These are phyloP conservation scores for Ranitomeya variabilis DNA, from an alignment of 2,113 vertebrate genomes.

Conservation along the genomic window DNA sequence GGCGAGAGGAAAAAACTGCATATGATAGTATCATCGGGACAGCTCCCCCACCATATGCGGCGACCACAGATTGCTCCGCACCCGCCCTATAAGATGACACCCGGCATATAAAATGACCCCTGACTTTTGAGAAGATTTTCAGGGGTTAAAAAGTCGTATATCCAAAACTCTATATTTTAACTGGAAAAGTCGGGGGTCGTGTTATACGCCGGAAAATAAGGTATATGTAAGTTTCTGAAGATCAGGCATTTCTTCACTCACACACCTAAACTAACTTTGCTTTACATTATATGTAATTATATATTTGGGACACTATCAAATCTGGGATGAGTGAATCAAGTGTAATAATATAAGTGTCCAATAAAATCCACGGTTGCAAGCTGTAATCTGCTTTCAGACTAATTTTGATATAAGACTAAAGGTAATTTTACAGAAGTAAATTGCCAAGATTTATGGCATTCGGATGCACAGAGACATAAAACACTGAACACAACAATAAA, in stretches of 20 bases:
- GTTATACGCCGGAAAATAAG: too few relatives aligned
- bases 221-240: background rate
- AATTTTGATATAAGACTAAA: slow-evolving; percentile 43
- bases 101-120: too few relatives aligned
- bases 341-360: background rate
- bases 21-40: too few relatives aligned
- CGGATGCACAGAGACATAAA: background rate
- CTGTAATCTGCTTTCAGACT: slow-evolving; percentile 18
- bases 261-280: background rate
- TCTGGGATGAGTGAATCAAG: background rate
- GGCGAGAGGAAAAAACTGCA: too few relatives aligned
- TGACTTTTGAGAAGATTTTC: too few relatives aligned
- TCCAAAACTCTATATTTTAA: too few relatives aligned
- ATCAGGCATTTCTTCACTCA: background rate
- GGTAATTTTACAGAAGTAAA: slow-evolving; percentile 29
- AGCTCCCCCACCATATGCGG: too few relatives aligned
- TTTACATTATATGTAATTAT: background rate
- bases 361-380: background rate
- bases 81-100: too few relatives aligned
- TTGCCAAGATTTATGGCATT: slow-evolving; percentile 34
- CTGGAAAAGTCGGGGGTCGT: too few relatives aligned
- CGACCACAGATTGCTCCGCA: too few relatives aligned
- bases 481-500: slow-evolving; percentile 15
- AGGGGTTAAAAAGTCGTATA: too few relatives aligned
- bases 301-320: background rate